Base-by-base conservation (phyloP, 2,888 invertebrate species). In the Nebria salina region DNA sequence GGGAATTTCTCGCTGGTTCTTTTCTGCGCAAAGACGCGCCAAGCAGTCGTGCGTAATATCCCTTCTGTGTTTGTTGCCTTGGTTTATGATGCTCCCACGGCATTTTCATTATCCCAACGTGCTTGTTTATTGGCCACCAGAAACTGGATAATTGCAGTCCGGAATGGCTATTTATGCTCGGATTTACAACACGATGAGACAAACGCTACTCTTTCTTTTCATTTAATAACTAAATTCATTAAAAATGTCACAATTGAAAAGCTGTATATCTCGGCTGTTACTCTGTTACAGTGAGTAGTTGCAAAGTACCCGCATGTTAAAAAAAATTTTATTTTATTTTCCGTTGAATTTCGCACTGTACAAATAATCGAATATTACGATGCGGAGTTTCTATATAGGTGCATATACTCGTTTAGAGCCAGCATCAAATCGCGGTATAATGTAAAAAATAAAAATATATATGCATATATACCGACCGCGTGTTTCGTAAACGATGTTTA, bases 341-440 rank as follows among this genome's bases (percentile, higher is more conserved):
- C 13, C 5, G 9, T 7, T 34, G 25, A 20, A 8, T 72, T 73
- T 41, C 15, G 13, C 3, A 15, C 43, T 73, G 11, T 41, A 15
- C 42, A 73, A 73, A 73, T 73, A 73, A 73, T 73, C 73, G 42
- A 42, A 34, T 73, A 73, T 73, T 73, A 73, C 13, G n/a, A 25
- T 34, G 42, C 41, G 9, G 42, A 73, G 73, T 73, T 43, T 41
- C 73, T 42, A 34, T 20, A 20, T 72, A 15, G n/a, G 20, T 34
- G 2, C 8, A 41, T 26, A 34, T 34, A 41, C 34, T 15, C 1
- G 42, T 41, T 15, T 41, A 8, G 11, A 34, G n/a, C 72, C 72
- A 41, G 42, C 73, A 70, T 54, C 54, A 13, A 8, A 54, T 2
- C 54, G 13, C 34, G 34, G 5, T 5, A 54, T 8, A 6, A 8